A percentile compares a stretch with the other conserved stretches of the same genome.
Conservation (phyloP, 2,888 invertebrate genomes). For the Nebria brevicollis region DNA sequence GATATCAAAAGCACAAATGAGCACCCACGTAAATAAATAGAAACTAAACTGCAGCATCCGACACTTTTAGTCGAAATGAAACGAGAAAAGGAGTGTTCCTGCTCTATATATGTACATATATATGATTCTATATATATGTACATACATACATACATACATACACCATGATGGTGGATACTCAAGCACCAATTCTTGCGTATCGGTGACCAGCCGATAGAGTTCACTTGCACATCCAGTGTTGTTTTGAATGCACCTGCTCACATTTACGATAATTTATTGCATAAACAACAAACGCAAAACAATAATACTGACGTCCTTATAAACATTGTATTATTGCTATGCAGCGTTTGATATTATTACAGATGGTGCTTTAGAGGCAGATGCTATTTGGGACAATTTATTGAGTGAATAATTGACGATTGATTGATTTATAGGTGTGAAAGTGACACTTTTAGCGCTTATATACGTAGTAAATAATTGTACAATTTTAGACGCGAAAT, state of each 20-base stretch:
- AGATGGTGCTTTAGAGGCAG: neutral
- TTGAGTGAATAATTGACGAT: neutral
- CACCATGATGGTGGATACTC: too few species aligned
- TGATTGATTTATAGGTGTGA: neutral
- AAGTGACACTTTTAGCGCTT: neutral
- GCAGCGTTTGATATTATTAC: neutral
- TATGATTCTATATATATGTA: neutral
- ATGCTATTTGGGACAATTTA: neutral
- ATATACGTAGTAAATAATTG: too few species aligned
- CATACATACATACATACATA: too few species aligned
- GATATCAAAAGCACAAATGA: neutral
- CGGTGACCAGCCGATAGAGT: too few species aligned
- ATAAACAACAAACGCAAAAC: neutral
- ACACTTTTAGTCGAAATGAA: constrained; percentile 1
- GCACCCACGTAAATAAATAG: constrained; percentile 15
- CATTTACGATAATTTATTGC: neutral
- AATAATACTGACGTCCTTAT: neutral
- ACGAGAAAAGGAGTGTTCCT: neutral
- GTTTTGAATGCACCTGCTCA: neutral
- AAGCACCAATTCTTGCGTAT: too few species aligned
- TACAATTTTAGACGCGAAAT: too few species aligned
- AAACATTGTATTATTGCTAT: neutral
- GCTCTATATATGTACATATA: neutral
- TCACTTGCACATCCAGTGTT: neutral
- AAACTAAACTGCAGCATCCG: constrained; percentile 9